Conservation (phyloP, 2,113 vertebrate species). For the Cyprinodon brontotheroides region DNA sequence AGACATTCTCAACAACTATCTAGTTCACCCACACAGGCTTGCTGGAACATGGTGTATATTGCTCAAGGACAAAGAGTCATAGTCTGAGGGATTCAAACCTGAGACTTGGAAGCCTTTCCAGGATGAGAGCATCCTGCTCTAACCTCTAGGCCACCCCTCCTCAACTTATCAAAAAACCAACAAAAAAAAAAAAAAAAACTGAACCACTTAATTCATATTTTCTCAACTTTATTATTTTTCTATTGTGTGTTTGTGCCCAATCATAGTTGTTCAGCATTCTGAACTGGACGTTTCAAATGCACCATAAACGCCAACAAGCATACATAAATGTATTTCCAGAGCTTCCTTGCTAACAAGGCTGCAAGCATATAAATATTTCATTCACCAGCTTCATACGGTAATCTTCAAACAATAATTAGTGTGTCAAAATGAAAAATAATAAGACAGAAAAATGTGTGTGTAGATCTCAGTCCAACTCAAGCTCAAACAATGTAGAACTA, state of each 20-base stretch:
- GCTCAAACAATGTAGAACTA: not conserved
- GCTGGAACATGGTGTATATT: too few species aligned
- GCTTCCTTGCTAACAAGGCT: not conserved
- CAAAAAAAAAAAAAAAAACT: not conserved
- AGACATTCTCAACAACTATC: too few species aligned
- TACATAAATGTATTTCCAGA: not conserved
- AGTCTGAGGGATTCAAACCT: too few species aligned
- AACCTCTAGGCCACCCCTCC: too few species aligned
- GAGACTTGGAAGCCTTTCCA: too few species aligned
- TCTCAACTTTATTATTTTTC: not conserved
- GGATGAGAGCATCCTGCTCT: too few species aligned
- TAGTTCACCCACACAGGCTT: too few species aligned
- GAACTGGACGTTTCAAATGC: not conserved
- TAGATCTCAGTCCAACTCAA: not conserved
- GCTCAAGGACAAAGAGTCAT: too few species aligned
- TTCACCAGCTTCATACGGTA: not conserved
- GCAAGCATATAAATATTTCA: not conserved
- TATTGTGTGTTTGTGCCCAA: not conserved
- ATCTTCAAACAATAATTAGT: not conserved
- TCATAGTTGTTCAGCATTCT: not conserved
- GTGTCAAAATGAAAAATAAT: not conserved
- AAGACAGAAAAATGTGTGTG: not conserved
- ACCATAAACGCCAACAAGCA: not conserved
- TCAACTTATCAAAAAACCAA: too few species aligned
- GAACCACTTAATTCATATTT: not conserved